Evolutionary conservation across 2,797 vertebrate genomes (phyloP), one percentile per base, ranked within the genome.

Genomic region (Tapera naevia): DNA sequence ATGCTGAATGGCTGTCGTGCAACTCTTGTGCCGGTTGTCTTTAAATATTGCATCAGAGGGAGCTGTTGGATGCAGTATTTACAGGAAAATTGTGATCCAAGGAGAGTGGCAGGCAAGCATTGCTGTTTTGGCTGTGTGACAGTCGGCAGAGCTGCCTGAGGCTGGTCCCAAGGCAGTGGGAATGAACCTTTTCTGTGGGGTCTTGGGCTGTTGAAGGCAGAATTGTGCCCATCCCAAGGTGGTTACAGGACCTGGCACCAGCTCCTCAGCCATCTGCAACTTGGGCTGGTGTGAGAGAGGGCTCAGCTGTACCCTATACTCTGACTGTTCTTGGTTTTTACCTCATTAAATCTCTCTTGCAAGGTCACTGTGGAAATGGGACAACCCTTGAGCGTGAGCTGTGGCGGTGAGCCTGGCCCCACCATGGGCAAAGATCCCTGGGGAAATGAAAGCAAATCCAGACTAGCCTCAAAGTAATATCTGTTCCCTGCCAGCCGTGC

Each of bases 171-270:
- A 17, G 5, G 19, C 32, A 3, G 3, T 5, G 17, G 28, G 32
- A 45, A 7, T 1, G 0, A 39, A 14, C 27, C 45, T 35, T 45
- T 33, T 32, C 45, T 3, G 23, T 1, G 4, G 45, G 6, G 25
- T 19, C 33, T 28, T 0, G 0, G 17, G 24, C 18, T 12, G 14
- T 9, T 3, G 17, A 9, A 13, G 48, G 16, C 39, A 48, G 27
- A 25, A 2, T 2, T 0, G 2, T 25, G 41, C 23, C 66, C 2
- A 2, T 61, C 35, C n/a, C 37, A 17, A 25, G 48, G 45, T 1
- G 7, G 46, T 25, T 0, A 2, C n/a, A 11, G 15, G 56, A 17
- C 37, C 15, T 13, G 33, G 27, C 3, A 3, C 32, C 1, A 4
- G 28, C 46, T 45, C 41, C 4, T 46, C 27, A 58, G 65, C 58